Evolutionary conservation across 2,797 vertebrate species (phyloP).

Genomic region (Meda fulgida): DNA sequence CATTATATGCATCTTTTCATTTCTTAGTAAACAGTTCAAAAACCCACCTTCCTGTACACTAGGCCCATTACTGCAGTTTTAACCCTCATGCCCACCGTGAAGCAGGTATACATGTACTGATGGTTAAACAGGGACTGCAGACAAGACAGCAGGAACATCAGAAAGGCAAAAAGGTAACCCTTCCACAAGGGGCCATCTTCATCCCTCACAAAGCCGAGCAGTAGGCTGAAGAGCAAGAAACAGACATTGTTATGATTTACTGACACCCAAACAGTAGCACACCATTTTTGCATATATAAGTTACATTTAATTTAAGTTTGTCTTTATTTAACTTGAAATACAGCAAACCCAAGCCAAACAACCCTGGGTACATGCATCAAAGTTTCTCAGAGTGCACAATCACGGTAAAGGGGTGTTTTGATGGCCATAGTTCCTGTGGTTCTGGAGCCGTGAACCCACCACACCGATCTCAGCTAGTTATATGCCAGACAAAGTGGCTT

Average conservation of each 20-base stretch:
- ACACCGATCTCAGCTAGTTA: neutral
- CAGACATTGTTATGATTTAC: neutral
- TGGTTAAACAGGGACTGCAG: slow-evolving; percentile 87
- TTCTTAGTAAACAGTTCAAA: neutral
- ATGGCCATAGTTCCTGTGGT: slow-evolving; percentile 26
- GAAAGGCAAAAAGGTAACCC: slow-evolving; percentile 79
- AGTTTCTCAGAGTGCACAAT: neutral
- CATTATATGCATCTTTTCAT: neutral
- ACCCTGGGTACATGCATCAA: neutral
- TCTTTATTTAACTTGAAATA: neutral
- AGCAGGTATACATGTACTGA: slow-evolving; percentile 83
- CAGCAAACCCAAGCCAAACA: neutral
- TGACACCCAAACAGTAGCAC: neutral
- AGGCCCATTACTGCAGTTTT: slow-evolving; percentile 85
- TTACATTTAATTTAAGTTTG: neutral
- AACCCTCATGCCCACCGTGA: slow-evolving; percentile 84
- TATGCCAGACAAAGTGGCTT: slow-evolving; percentile 16
- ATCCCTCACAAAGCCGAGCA: slow-evolving; percentile 81
- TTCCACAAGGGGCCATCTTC: slow-evolving; percentile 77
- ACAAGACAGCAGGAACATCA: slow-evolving; percentile 82
- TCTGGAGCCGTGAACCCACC: slow-evolving; percentile 14
- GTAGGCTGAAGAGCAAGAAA: slow-evolving; percentile 72
- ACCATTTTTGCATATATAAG: neutral
- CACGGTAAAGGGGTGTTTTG: slow-evolving; percentile 10
- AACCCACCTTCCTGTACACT: slow-evolving; percentile 86